These are phyloP conservation scores for Chaetogeoica ovagalla DNA, from an alignment of 2,888 invertebrate genomes.

Conservation along the genomic window DNA sequence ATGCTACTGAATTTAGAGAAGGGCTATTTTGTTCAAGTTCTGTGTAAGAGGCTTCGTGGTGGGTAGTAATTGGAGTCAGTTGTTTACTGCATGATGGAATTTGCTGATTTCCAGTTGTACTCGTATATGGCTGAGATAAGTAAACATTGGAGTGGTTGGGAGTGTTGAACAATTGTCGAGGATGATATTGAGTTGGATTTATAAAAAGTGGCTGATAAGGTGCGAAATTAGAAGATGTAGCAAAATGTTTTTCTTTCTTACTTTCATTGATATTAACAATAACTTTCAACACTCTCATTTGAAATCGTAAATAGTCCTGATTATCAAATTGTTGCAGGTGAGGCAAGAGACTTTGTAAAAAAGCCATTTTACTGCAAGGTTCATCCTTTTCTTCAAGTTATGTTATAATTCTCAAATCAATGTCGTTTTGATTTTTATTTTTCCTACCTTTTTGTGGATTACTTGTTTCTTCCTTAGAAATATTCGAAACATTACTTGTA, in stretches of 20 bases:
- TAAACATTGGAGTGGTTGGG: slow-evolving; percentile 27
- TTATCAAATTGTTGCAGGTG: slow-evolving; percentile 24
- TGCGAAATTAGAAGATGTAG: slow-evolving; percentile 23
- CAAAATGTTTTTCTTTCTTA: slow-evolving; percentile 30
- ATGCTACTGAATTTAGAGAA: slow-evolving; percentile 37
- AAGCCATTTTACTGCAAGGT: too few species aligned
- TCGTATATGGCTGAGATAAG: slow-evolving; percentile 43
- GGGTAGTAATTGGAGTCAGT: slow-evolving; percentile 22
- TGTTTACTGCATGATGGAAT: slow-evolving; percentile 38
- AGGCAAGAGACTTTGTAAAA: slow-evolving; percentile 33
- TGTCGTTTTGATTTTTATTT: too few species aligned
- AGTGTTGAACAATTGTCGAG: slow-evolving; percentile 39
- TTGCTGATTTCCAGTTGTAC: slow-evolving; percentile 39
- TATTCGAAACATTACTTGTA: too few species aligned
- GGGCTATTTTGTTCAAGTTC: slow-evolving; percentile 36
- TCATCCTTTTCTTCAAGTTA: too few species aligned
- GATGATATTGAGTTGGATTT: slow-evolving; percentile 39
- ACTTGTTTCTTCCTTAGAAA: too few species aligned
- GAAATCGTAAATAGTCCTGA: slow-evolving; percentile 28
- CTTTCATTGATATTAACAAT: slow-evolving; percentile 36
- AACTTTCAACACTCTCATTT: slow-evolving; percentile 27
- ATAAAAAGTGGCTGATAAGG: slow-evolving; percentile 34
- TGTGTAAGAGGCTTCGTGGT: slow-evolving; percentile 4
- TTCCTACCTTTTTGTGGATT: too few species aligned
- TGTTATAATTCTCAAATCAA: too few species aligned